Evolutionary conservation across 2,113 vertebrate genomes (phyloP), one percentile per base, ranked within the genome.

Genomic region (Hirundichthys speculiger): DNA sequence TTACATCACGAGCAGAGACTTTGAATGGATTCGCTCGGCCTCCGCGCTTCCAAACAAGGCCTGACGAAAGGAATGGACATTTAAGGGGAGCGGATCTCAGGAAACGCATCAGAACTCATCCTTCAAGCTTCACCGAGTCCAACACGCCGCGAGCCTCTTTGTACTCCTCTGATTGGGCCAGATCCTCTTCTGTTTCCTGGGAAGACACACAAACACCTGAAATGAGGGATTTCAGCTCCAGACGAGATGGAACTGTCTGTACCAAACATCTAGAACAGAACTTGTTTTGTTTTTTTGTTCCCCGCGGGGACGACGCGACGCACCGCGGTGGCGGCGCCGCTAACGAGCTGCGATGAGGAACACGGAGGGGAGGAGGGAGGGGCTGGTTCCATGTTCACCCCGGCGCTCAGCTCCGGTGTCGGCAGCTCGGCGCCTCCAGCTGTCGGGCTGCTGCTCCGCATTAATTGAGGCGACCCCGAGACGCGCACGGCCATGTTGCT

Each of bases 51-150:
- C 56, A 88, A 91, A 91, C 70, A 82, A 69, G 42, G 69, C 65
- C 71, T 87, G 90, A 65, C 25, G 34, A 91, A 86, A 90, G 92
- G 93, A 96, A 95, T 93, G 93, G 85, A 93, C 85, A 82, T 73
- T 86, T 76, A 69, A 27, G 49, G 65, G 59, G 54, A 87, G 92
- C 61, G 82, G 63, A 81, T 88, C 90, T 90, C 82, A 74, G 75
- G 65, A 73, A 77, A 66, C 45, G 19, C 56, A 60, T 70, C 77
- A 77, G 67, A 54, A 79, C 85, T 94, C 92, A 98, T 79, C 91
- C 94, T 88, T 96, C 94, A 86, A 98, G 91, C 88, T 98, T 95
- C 84, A 97, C 94, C 27, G 96, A 97, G 59, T 95, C 94, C 88
- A 98, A 88, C 43, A 96, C 58, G 72, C 79, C 88, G 83, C 89